A percentile compares a stretch with the other conserved stretches of the same genome.
Evolutionary conservation across 1,140 invertebrate species (phyloP).

Genomic region (Hydropsyche tenuis): DNA sequence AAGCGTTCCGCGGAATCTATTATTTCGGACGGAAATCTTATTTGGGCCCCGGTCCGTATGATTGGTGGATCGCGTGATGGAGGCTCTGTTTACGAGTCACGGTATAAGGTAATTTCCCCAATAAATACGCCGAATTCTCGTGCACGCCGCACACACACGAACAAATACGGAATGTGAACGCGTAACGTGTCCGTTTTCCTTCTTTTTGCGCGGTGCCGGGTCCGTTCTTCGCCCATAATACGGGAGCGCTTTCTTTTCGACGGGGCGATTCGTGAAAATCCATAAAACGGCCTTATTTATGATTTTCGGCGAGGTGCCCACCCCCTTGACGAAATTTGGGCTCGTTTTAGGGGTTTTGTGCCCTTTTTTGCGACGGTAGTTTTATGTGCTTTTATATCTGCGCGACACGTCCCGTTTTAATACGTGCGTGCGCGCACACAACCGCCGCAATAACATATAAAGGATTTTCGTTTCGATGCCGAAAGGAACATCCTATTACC

Average conservation of each 20-base stretch:
- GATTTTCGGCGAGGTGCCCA: conserved; percentile 21
- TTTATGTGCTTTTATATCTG: conserved; percentile 36
- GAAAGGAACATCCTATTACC: no score
- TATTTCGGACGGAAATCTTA: conserved; percentile 32
- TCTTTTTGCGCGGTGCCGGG: neutral
- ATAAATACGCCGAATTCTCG: conserved; percentile 28
- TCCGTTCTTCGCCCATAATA: no score
- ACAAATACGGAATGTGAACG: neutral
- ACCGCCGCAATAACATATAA: neutral
- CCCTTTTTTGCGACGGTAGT: conserved; percentile 18
- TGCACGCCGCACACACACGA: conserved; percentile 4
- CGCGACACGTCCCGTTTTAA: conserved; percentile 30
- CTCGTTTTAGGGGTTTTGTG: no score
- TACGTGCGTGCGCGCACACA: conserved; percentile 23
- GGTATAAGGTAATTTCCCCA: conserved; percentile 42
- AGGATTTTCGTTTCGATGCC: no score
- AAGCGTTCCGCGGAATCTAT: conserved; percentile 23
- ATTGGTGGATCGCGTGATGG: conserved; percentile 38
- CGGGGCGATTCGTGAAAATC: conserved; percentile 38
- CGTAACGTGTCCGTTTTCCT: neutral
- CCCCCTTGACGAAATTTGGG: neutral
- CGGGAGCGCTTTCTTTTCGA: neutral
- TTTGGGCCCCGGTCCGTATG: conserved; percentile 32
- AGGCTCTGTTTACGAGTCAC: conserved; percentile 38
- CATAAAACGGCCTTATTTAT: conserved; percentile 39